Conservation (phyloP, 2,113 vertebrate species). For the Oophaga pumilio region DNA sequence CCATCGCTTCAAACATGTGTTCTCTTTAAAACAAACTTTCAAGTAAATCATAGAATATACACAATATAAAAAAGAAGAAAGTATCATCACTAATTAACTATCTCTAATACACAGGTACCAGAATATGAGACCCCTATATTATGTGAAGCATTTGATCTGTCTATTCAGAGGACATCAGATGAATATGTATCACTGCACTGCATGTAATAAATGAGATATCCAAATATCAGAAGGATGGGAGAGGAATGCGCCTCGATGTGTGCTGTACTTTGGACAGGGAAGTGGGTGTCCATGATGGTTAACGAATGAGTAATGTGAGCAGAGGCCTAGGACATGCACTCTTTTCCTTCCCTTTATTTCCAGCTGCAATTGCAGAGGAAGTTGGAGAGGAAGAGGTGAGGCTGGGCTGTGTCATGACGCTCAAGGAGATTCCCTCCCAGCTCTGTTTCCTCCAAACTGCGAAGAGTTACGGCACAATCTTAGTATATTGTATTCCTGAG, state of each 20-base stretch:
- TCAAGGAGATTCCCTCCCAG: slow-evolving; percentile 55
- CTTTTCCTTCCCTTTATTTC: slow-evolving; percentile 45
- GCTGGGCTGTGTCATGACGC: slow-evolving; percentile 27
- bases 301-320: slow-evolving; percentile 34
- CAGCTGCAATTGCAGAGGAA: slow-evolving; percentile 52
- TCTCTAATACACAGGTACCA: too few relatives aligned
- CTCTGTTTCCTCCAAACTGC: slow-evolving; percentile 34
- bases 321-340: slow-evolving; percentile 27
- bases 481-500: not conserved
- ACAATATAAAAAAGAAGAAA: too few relatives aligned
- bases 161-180: not conserved
- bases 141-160: not conserved
- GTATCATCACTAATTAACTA: too few relatives aligned
- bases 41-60: too few relatives aligned
- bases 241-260: not conserved
- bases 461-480: not conserved
- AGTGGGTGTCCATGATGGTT: slow-evolving; percentile 33
- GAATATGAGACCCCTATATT: not conserved
- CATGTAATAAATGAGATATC: not conserved
- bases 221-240: not conserved
- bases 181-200: not conserved
- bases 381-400: slow-evolving; percentile 54
- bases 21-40: too few relatives aligned
- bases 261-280: slow-evolving; percentile 21
- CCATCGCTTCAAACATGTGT: too few relatives aligned